These are phyloP conservation scores for Narcine bancroftii DNA, from an alignment of 2,113 vertebrate genomes.

Conservation along the genomic window DNA sequence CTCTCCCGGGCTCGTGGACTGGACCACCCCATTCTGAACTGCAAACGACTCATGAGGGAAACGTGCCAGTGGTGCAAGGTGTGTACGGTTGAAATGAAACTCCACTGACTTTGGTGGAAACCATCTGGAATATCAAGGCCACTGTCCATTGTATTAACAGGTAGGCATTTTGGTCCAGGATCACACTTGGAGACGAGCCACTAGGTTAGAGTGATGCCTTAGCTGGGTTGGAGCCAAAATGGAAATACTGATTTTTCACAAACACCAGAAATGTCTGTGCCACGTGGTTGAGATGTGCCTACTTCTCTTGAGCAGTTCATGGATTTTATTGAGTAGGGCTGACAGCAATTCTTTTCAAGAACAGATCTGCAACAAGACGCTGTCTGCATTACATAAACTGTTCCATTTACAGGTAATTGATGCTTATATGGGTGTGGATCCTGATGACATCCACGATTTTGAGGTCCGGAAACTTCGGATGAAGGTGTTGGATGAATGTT, in stretches of 20 bases:
- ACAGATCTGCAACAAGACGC: background rate
- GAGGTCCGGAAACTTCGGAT: constrained; percentile 47
- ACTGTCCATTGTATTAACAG: background rate
- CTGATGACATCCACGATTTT: constrained; percentile 47
- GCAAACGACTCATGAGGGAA: no score
- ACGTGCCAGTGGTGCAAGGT: background rate
- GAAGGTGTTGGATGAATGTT: constrained; percentile 57
- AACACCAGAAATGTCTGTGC: background rate
- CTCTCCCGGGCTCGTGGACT: no score
- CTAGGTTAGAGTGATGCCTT: background rate
- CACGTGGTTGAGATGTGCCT: background rate
- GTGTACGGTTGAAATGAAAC: background rate
- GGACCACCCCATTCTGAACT: no score
- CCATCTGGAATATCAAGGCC: background rate
- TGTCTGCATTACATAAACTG: background rate
- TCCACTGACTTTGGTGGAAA: no score
- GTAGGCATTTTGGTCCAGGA: background rate
- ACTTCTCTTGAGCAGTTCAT: background rate
- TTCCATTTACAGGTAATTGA: constrained; percentile 55
- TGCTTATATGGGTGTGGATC: constrained; percentile 56
- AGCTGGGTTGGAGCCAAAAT: background rate
- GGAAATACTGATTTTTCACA: background rate
- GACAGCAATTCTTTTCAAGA: background rate
- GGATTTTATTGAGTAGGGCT: background rate
- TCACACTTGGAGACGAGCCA: background rate